Percentiles rank a stretch among this genome's conserved stretches.
phyloP scores from a whole-genome alignment of 64 coral and sea anemone genomes.

The Montipora foliosa region DNA sequence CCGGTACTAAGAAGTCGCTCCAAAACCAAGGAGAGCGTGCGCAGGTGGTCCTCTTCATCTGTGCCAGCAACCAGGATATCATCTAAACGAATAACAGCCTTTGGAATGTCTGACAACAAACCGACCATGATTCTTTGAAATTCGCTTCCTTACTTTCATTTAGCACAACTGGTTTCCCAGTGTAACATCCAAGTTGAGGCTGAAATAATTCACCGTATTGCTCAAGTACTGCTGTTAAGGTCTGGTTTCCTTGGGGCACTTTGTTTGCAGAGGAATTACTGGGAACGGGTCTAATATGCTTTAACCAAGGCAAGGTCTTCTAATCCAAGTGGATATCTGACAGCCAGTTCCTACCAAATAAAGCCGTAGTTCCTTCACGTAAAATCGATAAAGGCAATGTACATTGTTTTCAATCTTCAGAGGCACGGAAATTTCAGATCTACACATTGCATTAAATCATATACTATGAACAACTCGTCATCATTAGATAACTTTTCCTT shows the following conservation, averaged over 20 bases:
- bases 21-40: too few species aligned
- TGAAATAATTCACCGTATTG: constrained; percentile 9
- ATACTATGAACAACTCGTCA: neutral
- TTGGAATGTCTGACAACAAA: too few species aligned
- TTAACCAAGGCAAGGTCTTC: constrained; percentile 51
- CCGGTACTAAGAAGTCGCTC: neutral
- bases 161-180: too few species aligned
- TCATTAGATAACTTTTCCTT: neutral
- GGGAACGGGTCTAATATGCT: constrained; percentile 11
- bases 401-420: constrained; percentile 51
- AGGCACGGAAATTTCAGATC: constrained; percentile 69
- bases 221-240: constrained; percentile 31
- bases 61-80: too few species aligned
- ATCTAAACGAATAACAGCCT: too few species aligned
- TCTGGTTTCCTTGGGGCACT: neutral
- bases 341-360: neutral
- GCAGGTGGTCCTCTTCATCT: too few species aligned
- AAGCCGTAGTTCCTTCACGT: constrained; percentile 9
- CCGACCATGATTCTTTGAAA: too few species aligned
- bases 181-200: neutral
- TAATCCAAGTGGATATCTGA: neutral
- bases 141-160: too few species aligned
- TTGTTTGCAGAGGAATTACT: neutral
- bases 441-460: constrained; percentile 31
- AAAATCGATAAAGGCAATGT: constrained; percentile 50